Conservation (phyloP, 2,113 vertebrate species). For the Sinocyclocheilus maitianheensis region DNA sequence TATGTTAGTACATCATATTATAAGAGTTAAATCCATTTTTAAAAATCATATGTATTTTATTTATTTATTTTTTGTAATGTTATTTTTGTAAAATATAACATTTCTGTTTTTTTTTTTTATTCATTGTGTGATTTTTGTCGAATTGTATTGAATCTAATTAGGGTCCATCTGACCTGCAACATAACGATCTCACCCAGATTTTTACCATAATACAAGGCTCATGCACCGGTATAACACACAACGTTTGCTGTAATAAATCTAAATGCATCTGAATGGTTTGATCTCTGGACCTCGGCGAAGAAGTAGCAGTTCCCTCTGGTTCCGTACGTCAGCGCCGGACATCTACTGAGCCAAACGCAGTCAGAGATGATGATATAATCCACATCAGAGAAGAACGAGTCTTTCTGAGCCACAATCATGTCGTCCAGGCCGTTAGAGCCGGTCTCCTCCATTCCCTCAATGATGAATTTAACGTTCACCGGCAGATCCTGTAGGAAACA, state of each 20-base stretch:
- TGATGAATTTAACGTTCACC: constrained; percentile 81
- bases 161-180: neutral
- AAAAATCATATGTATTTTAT: neutral
- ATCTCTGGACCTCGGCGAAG: constrained; percentile 72
- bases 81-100: too few species aligned
- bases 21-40: neutral
- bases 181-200: neutral
- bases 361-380: constrained; percentile 82
- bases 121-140: neutral
- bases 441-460: constrained; percentile 84
- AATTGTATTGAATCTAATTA: neutral
- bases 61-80: neutral
- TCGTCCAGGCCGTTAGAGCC: constrained; percentile 78
- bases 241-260: neutral
- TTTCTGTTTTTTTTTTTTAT: too few species aligned
- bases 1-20: too few species aligned
- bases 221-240: neutral
- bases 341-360: constrained; percentile 77
- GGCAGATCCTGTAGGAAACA: constrained; percentile 73
- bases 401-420: constrained; percentile 75
- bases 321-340: constrained; percentile 81
- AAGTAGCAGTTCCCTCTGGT: constrained; percentile 85
- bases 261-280: neutral
- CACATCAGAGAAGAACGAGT: constrained; percentile 79
- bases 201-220: neutral